Base-by-base conservation (phyloP, 2,888 invertebrate species). In the Anorthoa munda region DNA sequence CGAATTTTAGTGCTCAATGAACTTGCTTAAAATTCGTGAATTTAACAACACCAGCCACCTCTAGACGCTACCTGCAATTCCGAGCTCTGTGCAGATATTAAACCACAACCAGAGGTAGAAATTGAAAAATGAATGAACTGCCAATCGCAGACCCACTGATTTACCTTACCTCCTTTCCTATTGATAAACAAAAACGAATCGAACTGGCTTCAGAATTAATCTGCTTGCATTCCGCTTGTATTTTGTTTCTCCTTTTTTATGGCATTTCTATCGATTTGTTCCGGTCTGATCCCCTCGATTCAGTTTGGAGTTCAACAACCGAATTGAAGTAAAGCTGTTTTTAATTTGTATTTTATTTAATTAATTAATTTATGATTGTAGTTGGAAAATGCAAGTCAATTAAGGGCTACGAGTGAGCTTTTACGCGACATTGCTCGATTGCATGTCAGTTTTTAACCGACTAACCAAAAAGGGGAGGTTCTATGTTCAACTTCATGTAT, bases 71-170 rank as follows among this genome's bases (percentile, higher is more conserved):
- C 60, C 21, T 21, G 4, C 17, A 9, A 4, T 7, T 60, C 45
- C 21, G 15, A 17, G 45, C 2, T 60, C 60, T 60, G 45, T 45
- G 45, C 66, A 60, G 15, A 66, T 21, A 60, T 73, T 56, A n/a
- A 72, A 72, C 60, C 65, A 69, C 46, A 69, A 18, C n/a, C 21
- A 56, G 56, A 66, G 75, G 63, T 72, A n/a, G 73, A 64, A 68
- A 73, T 65, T 53, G 61, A 68, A 82, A 82, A 77, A 80, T 75
- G 73, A 70, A 84, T 76, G 72, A 77, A 48, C 75, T 84, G 83
- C 66, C 85, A 85, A 51, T 64, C 39, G 50, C 83, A 82, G 72
- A 60, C 64, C 50, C 55, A 23, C 64, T 72, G 71, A 71, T 71
- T 73, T 73, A 71, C 46, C 72, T 63, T 56, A 31, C 51, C 55